Base-by-base conservation (phyloP, 1,140 invertebrate genomes). In the Pomacea maculata region DNA sequence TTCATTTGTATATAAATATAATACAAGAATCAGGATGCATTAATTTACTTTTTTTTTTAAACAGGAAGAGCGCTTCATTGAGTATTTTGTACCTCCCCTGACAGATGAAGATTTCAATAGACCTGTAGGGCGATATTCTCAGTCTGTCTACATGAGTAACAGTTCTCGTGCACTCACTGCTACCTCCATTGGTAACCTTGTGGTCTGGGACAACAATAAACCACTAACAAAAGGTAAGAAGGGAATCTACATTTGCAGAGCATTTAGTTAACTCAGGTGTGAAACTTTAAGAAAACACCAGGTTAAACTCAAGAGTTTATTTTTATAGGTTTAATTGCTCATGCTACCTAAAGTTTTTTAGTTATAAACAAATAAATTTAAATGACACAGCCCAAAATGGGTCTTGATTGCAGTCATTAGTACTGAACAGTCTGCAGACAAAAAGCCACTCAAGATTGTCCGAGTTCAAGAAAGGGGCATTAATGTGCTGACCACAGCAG, bases 101-200 rank as follows among this genome's bases (percentile, higher is more conserved):
- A 89, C 88, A 75, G 90, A 91, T 75, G 83, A 89, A 68, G 91
- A 92, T 81, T 92, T 92, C 82, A 91, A 92, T 80, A 92, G 91
- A 83, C 88, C 87, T 54, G 88, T 92, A 45, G 92, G 92, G 25
- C 87, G 86, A n/a, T 91, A 90, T 82, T 89, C 87, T 78, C 90
- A 91, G 84, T 88, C 90, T 12, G 87, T 92, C 77, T 92, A 90
- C 84, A 85, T 90, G 76, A 81, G 65, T 15, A 87, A 90, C 61
- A 90, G 85, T 57, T 85, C 85, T 11, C 72, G 87, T 57, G 89
- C 88, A 45, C 83, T 92, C 12, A 91, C 91, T 25, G 91, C 89
- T 2, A 92, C 92, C 2, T 91, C 89, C 61, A 85, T 90, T 63
- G 92, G 92, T 57, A 91, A 92, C 74, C 82, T 92, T 17, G 91